phyloP scores from a whole-genome alignment of 2,113 vertebrate species.

The Anthoscopus minutus region DNA sequence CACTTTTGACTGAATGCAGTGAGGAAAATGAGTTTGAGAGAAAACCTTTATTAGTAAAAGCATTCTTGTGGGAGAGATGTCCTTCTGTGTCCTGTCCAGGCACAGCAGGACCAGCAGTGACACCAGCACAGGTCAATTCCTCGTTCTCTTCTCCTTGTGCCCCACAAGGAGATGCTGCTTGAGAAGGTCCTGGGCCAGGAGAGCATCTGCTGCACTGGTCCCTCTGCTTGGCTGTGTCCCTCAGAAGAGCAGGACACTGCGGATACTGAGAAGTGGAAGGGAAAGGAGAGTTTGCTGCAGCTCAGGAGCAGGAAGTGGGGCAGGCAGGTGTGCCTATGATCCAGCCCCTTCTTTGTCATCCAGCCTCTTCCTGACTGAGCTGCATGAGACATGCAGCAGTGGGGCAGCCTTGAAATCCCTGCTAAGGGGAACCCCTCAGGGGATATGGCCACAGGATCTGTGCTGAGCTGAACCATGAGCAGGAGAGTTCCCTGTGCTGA shows the following conservation, averaged over 20 bases:
- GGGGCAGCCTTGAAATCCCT: not conserved
- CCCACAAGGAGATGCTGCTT: not conserved
- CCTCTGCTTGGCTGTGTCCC: not conserved
- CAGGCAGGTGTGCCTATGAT: not conserved
- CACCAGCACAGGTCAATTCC: not conserved
- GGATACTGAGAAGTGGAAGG: not conserved
- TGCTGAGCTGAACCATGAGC: not conserved
- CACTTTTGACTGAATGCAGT: not conserved
- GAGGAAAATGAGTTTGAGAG: rapidly evolving
- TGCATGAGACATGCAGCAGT: not conserved
- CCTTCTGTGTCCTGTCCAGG: not conserved
- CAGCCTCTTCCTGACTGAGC: not conserved
- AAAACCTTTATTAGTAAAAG: not conserved
- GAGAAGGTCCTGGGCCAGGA: not conserved
- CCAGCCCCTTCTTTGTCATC: not conserved
- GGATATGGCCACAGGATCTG: rapidly evolving
- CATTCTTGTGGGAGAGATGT: not conserved
- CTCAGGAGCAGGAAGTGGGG: not conserved
- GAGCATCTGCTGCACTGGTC: not conserved
- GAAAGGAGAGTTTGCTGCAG: not conserved
- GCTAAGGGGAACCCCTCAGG: not conserved
- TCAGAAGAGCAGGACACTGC: not conserved
- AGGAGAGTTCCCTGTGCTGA: not conserved
- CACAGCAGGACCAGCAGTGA: not conserved
- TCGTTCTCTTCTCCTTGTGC: not conserved